Percentiles rank a stretch among this genome's conserved stretches.
Evolutionary conservation across 2,113 vertebrate species (phyloP).

Genomic region (Azemiops feae): DNA sequence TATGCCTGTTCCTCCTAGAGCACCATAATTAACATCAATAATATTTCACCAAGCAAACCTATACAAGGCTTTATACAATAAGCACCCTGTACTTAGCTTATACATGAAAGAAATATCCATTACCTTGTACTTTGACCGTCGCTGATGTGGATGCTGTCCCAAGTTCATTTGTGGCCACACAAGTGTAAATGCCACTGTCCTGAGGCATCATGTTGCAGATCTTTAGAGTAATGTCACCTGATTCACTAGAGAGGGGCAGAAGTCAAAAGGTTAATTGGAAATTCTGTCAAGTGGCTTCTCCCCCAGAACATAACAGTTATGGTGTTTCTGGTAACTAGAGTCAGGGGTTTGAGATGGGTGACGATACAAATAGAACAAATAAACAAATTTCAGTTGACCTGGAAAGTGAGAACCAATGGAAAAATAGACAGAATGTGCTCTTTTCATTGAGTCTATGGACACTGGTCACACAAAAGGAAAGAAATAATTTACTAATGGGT

Average conservation of each 20-base stretch:
- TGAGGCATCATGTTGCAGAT: constrained; percentile 98
- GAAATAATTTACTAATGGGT: background rate
- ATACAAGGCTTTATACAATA: fast-evolving
- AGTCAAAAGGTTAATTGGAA: background rate
- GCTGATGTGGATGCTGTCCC: constrained; percentile 90
- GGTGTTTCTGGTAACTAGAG: background rate
- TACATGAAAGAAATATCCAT: background rate
- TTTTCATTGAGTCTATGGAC: background rate
- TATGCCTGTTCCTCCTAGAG: background rate
- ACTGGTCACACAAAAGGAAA: background rate
- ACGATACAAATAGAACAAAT: background rate
- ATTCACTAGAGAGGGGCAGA: constrained; percentile 76
- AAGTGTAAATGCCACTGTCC: constrained; percentile 97
- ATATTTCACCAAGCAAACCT: background rate
- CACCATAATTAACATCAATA: background rate
- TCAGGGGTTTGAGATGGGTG: background rate
- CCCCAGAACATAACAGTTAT: background rate
- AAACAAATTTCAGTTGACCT: background rate
- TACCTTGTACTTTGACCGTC: constrained; percentile 97
- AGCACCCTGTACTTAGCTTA: fast-evolving
- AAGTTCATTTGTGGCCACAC: constrained; percentile 88
- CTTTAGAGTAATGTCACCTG: constrained; percentile 90
- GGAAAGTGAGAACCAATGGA: background rate
- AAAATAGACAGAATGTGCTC: background rate
- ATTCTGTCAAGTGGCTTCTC: background rate